phyloP scores from a whole-genome alignment of 30 jellyfish, hydroid and myxozoan species.

The Haliclystus octoradiatus region DNA sequence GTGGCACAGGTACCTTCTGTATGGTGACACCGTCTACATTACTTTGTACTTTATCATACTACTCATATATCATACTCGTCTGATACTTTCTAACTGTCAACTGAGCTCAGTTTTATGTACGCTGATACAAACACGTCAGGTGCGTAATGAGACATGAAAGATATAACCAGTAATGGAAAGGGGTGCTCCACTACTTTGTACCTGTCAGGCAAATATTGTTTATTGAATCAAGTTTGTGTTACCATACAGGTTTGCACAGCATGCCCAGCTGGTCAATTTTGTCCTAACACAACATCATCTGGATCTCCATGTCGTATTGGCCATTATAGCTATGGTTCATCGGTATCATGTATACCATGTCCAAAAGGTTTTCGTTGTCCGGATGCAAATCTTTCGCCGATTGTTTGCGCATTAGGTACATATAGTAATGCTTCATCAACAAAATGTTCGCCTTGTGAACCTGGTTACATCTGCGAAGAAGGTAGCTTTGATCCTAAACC shows the following conservation, averaged over 20 bases:
- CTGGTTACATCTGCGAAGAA: constrained; percentile 76
- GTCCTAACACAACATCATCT: constrained; percentile 69
- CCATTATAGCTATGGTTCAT: constrained; percentile 65
- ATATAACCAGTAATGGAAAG: too few relatives aligned
- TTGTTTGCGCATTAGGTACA: constrained; percentile 68
- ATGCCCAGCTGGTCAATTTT: constrained; percentile 80
- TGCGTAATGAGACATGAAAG: too few relatives aligned
- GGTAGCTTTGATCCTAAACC: constrained; percentile 86
- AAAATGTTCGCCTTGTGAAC: constrained; percentile 52
- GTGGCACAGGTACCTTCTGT: too few relatives aligned
- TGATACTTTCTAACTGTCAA: too few relatives aligned
- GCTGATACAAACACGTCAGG: too few relatives aligned
- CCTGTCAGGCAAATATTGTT: too few relatives aligned
- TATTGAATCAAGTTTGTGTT: too few relatives aligned
- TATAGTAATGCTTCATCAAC: constrained; percentile 67
- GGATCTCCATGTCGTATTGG: constrained; percentile 71
- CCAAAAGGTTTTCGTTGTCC: constrained; percentile 85
- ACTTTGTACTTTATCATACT: too few relatives aligned
- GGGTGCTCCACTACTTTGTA: too few relatives aligned
- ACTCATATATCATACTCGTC: too few relatives aligned
- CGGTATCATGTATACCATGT: constrained; percentile 62
- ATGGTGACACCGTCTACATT: too few relatives aligned
- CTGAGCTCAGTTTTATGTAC: too few relatives aligned
- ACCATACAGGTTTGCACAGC: constrained; percentile 82
- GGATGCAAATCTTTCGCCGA: constrained; percentile 43